phyloP scores from a whole-genome alignment of 2,888 invertebrate genomes.

The Eupeodes latifasciatus region DNA sequence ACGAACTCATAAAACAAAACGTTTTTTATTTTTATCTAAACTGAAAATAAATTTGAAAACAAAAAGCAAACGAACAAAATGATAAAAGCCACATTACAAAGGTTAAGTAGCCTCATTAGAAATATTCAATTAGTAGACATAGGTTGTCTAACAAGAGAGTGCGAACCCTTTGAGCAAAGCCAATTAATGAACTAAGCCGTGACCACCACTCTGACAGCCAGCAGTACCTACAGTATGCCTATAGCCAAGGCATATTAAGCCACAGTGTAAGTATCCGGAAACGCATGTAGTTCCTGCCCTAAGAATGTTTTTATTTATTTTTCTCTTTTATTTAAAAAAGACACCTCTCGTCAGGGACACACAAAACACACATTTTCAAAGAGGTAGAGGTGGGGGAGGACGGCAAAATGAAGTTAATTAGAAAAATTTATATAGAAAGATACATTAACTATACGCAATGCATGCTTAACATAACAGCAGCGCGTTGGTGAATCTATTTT shows the following conservation, averaged over 20 bases:
- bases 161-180: constrained; percentile 56
- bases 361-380: neutral
- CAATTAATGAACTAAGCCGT: constrained; percentile 67
- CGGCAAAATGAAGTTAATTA: constrained; percentile 48
- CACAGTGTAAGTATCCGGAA: constrained; percentile 59
- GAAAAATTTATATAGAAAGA: constrained; percentile 53
- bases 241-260: neutral
- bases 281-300: constrained; percentile 52
- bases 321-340: neutral
- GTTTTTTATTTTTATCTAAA: constrained; percentile 1
- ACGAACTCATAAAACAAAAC: constrained; percentile 63
- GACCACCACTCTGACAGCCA: constrained; percentile 48
- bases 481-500: constrained; percentile 43
- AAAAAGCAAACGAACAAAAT: constrained; percentile 25
- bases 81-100: constrained; percentile 71
- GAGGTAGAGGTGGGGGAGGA: no score
- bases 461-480: neutral
- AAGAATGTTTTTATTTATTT: constrained; percentile 34
- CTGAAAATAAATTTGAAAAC: neutral
- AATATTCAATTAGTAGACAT: constrained; percentile 61
- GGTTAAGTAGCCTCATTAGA: constrained; percentile 71
- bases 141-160: constrained; percentile 26
- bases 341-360: constrained; percentile 33
- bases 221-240: neutral
- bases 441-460: neutral